Evolutionary conservation across 2,888 invertebrate species (phyloP).

Genomic region (Luffia ferchaultella): DNA sequence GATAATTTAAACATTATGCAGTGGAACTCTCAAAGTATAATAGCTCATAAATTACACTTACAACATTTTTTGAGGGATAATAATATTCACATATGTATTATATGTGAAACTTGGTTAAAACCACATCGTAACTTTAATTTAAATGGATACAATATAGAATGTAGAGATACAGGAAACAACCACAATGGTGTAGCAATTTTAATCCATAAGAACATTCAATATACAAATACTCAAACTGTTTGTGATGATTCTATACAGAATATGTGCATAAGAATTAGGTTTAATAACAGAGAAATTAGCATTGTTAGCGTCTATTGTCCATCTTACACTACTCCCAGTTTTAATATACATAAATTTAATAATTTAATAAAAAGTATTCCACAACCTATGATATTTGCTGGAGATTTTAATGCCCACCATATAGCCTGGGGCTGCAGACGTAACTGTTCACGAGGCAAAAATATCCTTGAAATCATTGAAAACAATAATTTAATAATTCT

Average conservation of each 20-base stretch:
- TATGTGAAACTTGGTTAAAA: slow-evolving; percentile 4
- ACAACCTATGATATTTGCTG: neutral
- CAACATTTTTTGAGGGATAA: neutral
- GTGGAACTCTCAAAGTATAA: slow-evolving; percentile 1
- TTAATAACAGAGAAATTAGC: neutral
- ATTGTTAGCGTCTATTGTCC: neutral
- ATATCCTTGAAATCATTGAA: neutral
- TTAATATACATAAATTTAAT: neutral
- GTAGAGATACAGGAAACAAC: too few species aligned
- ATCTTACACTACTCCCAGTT: slow-evolving; percentile 16
- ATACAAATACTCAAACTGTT: neutral
- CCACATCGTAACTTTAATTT: too few species aligned
- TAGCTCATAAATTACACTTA: neutral
- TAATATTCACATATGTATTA: neutral
- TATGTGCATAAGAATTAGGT: neutral
- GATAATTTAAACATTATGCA: neutral
- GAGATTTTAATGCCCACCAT: too few species aligned
- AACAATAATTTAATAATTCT: neutral
- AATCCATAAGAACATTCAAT: neutral
- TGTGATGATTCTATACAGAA: neutral
- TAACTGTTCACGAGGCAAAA: neutral
- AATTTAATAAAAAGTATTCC: neutral
- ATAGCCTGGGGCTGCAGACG: neutral
- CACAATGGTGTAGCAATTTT: neutral
- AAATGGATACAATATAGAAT: too few species aligned